Evolutionary conservation across 2,888 invertebrate genomes (phyloP).

Genomic region (Latrodectus elegans): DNA sequence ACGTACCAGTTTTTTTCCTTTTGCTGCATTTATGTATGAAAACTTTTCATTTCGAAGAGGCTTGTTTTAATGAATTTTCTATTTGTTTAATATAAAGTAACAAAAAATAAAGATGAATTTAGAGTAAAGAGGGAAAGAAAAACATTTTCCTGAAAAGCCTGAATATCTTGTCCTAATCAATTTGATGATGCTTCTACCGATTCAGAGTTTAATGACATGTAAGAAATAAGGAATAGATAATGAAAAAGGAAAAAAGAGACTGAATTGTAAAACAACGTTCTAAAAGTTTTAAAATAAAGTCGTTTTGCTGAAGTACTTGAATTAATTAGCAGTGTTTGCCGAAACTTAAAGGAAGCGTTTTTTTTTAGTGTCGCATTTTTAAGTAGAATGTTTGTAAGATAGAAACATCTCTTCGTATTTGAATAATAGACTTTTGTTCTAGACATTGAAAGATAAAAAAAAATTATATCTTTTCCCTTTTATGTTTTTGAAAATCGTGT

Average conservation of each 20-base stretch:
- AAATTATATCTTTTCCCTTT: not conserved
- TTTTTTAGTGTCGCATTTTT: constrained; percentile 16
- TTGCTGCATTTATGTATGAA: not conserved
- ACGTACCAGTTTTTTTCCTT: too few relatives aligned
- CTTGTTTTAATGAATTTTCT: not conserved
- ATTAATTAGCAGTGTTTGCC: constrained; percentile 47
- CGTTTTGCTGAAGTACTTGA: constrained; percentile 35
- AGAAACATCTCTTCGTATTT: constrained; percentile 34
- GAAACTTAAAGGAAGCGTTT: constrained; percentile 7
- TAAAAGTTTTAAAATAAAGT: constrained; percentile 14
- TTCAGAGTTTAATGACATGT: constrained; percentile 15
- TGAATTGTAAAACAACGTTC: constrained; percentile 33
- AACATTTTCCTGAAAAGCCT: not conserved
- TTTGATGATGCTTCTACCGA: not conserved
- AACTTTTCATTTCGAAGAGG: not conserved
- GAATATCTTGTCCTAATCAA: constrained; percentile 16
- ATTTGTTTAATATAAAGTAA: not conserved
- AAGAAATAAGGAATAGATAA: not conserved
- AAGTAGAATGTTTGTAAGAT: constrained; percentile 27
- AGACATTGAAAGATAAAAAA: not conserved
- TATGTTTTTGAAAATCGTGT: constrained; percentile 2
- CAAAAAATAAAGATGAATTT: not conserved
- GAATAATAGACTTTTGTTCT: constrained; percentile 37
- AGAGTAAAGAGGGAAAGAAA: not conserved
- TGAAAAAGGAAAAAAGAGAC: not conserved